Conservation (phyloP, 2,113 vertebrate species). For the Gracilinanus agilis region DNA sequence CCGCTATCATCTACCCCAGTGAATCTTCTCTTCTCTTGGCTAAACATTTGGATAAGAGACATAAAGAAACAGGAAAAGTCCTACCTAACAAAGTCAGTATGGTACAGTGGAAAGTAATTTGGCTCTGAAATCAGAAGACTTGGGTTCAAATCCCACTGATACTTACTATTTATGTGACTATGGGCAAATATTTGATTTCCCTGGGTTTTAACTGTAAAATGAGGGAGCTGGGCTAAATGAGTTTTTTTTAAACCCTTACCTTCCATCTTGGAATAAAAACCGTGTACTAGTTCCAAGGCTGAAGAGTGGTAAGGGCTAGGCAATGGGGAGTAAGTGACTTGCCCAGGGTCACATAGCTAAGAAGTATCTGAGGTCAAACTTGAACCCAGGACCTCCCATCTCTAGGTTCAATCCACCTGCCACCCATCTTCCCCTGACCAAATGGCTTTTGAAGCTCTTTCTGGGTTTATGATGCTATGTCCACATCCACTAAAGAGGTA, state of each 20-base stretch:
- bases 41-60: not conserved
- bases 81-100: not conserved
- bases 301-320: no score
- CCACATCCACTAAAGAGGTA: not conserved
- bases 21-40: not conserved
- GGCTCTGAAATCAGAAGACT: not conserved
- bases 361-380: no score
- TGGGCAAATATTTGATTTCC: not conserved
- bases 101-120: not conserved
- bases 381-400: no score
- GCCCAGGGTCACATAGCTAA: no score
- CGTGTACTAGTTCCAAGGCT: no score
- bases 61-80: not conserved
- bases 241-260: not conserved
- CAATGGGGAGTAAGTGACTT: no score
- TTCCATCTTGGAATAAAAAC: no score
- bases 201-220: not conserved
- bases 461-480: not conserved
- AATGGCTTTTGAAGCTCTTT: not conserved
- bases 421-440: no score
- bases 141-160: not conserved
- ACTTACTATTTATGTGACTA: not conserved
- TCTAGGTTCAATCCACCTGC: no score
- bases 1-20: not conserved
- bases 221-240: not conserved